These are phyloP conservation scores for Thymelicus sylvestris DNA, from an alignment of 2,888 invertebrate genomes.

Conservation along the genomic window DNA sequence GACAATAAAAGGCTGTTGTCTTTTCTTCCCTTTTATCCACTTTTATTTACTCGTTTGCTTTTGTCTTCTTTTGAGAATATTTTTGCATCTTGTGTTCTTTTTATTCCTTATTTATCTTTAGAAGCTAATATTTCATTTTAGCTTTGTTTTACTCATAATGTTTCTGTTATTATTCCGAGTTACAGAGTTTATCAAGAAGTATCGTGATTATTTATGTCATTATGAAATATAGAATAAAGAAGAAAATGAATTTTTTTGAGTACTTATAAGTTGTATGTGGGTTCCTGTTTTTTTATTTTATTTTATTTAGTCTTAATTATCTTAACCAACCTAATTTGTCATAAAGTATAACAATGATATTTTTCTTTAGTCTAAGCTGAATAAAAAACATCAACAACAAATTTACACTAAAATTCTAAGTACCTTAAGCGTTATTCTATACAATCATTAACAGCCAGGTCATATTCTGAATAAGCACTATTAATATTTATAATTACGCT, in stretches of 20 bases:
- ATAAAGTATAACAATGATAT: too few relatives aligned
- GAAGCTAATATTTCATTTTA: constrained; percentile 19
- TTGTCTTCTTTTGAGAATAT: constrained; percentile 35
- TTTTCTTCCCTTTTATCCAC: constrained; percentile 30
- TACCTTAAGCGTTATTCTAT: neutral
- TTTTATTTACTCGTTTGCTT: constrained; percentile 32
- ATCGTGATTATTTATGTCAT: too few relatives aligned
- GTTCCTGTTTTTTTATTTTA: too few relatives aligned
- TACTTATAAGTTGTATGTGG: too few relatives aligned
- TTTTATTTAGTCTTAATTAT: too few relatives aligned
- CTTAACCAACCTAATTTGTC: too few relatives aligned
- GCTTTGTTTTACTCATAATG: neutral
- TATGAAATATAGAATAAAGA: too few relatives aligned
- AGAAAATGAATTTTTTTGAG: too few relatives aligned
- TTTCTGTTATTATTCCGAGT: neutral
- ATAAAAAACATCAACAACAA: too few relatives aligned
- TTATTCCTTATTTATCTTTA: constrained; percentile 25
- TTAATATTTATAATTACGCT: neutral
- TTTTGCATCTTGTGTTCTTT: constrained; percentile 31
- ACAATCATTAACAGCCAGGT: neutral
- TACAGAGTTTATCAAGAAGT: too few relatives aligned
- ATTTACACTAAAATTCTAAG: too few relatives aligned
- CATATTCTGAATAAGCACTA: neutral
- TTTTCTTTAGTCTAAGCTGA: too few relatives aligned
- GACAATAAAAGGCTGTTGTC: constrained; percentile 35